A percentile compares a stretch with the other conserved stretches of the same genome.
Conservation (phyloP, 2,888 invertebrate genomes). For the Pseudococcus jackbeardsleyi region DNA sequence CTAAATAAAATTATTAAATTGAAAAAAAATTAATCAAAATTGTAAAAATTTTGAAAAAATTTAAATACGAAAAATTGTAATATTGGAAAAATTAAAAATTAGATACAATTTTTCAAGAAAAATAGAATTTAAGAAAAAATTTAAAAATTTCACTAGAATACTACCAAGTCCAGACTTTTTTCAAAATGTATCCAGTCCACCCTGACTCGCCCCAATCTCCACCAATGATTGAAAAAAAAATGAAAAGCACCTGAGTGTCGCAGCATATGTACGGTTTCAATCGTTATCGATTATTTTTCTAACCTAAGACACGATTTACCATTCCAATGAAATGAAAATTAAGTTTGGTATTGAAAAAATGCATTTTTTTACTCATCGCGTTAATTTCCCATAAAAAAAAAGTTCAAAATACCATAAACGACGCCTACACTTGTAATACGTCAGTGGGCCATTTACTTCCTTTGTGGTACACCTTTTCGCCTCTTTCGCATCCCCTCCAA, state of each 20-base stretch:
- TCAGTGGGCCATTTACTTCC: not conserved
- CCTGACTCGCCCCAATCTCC: no score
- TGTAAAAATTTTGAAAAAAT: no score
- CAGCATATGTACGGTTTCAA: not conserved
- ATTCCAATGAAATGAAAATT: not conserved
- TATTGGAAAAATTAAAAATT: no score
- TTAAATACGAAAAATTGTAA: no score
- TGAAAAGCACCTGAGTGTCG: no score
- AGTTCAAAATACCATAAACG: not conserved
- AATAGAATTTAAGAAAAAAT: no score
- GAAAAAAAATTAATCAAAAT: no score
- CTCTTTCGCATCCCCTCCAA: conserved; percentile 40
- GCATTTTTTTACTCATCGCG: not conserved
- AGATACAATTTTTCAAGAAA: no score
- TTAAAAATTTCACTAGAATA: no score
- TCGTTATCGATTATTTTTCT: not conserved
- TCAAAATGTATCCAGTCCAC: no score
- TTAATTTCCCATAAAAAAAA: not conserved
- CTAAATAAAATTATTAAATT: no score
- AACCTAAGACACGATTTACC: not conserved
- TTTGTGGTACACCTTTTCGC: not conserved
- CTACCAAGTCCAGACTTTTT: no score
- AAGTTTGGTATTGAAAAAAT: not conserved
- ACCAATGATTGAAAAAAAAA: not conserved
- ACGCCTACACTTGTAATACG: not conserved